Base-by-base conservation (phyloP, 2,888 invertebrate species). In the Drosophila greeni region DNA sequence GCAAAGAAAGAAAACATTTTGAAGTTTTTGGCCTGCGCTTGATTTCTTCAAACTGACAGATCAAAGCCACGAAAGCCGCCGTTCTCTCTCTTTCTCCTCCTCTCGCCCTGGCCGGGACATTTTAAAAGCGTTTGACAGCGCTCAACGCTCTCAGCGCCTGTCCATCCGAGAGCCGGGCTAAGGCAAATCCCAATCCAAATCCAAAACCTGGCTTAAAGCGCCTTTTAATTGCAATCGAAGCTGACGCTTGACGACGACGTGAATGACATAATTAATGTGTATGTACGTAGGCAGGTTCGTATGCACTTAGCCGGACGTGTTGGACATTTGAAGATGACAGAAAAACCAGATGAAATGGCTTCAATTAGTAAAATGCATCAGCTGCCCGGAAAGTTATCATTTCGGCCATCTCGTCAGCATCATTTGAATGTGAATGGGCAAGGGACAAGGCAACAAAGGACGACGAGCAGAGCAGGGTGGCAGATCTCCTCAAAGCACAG, bases 41-140 rank as follows among this genome's bases (percentile, higher is more conserved):
- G 81, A 86, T 80, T 85, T 85, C 84, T 85, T 75, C 79, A 83
- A 82, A 79, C 77, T 85, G 86, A 86, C 87, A 86, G 86, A 87
- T 85, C 87, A 86, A 86, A 86, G 86, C 73, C 66, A 51, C 65
- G 67, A 74, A 66, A 78, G 83, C 84, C 81, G 83, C 75, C 85
- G 64, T 60, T 40, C 66, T 65, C 58, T 20, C 66, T 65, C 58
- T 20, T 31, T 39, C 18, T 34, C 29, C 29, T n/a, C 26, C n/a
- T 33, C 45, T 12, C 43, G 31, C 31, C 24, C 48, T 42, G 39
- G 64, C 69, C 76, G 65, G 74, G 78, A 85, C 85, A 77, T 81
- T 84, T 87, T 86, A 86, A 87, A 86, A 86, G 87, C 87, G 85
- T 86, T 86, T 86, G 86, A 86, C 86, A 86, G 87, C 87, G 76